A percentile compares a stretch with the other conserved stretches of the same genome.
Evolutionary conservation across 2,888 invertebrate species (phyloP).

Genomic region (Nebria brevicollis): DNA sequence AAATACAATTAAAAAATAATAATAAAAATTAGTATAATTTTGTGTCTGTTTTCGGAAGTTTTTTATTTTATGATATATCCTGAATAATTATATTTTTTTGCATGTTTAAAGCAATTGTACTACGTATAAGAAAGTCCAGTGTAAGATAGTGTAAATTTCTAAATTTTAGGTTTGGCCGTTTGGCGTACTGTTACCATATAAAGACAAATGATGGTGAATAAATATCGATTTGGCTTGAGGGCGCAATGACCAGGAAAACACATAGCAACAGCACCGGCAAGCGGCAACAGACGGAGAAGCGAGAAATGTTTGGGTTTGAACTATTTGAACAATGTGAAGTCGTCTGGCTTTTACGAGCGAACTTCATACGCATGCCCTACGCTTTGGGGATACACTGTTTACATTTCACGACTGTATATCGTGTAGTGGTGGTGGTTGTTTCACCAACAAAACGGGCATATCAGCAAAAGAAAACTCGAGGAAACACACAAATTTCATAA

Average conservation of each 20-base stretch:
- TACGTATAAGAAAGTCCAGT: too few relatives aligned
- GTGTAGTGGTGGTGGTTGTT: neutral
- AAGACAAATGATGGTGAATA: conserved; percentile 37
- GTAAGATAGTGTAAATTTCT: neutral
- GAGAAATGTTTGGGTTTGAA: conserved; percentile 37
- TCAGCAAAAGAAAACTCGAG: conserved; percentile 3
- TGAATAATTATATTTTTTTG: too few relatives aligned
- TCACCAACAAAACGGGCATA: neutral
- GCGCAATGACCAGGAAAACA: conserved; percentile 39
- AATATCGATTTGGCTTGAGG: conserved; percentile 33
- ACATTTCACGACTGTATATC: conserved; percentile 10
- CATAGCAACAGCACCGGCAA: neutral
- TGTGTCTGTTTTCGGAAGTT: too few relatives aligned
- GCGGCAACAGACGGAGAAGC: neutral
- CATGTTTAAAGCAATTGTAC: too few relatives aligned
- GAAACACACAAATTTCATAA: conserved; percentile 3
- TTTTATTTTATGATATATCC: too few relatives aligned
- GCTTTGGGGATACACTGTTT: conserved; percentile 3
- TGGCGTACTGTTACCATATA: neutral
- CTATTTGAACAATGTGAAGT: conserved; percentile 41
- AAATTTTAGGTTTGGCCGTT: neutral
- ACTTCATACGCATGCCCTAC: conserved; percentile 17
- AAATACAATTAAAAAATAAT: too few relatives aligned
- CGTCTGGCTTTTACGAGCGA: conserved; percentile 12
- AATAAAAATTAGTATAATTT: too few relatives aligned